These are phyloP conservation scores for Coptodon rendalli DNA, from an alignment of 2,113 vertebrate genomes.

Conservation along the genomic window DNA sequence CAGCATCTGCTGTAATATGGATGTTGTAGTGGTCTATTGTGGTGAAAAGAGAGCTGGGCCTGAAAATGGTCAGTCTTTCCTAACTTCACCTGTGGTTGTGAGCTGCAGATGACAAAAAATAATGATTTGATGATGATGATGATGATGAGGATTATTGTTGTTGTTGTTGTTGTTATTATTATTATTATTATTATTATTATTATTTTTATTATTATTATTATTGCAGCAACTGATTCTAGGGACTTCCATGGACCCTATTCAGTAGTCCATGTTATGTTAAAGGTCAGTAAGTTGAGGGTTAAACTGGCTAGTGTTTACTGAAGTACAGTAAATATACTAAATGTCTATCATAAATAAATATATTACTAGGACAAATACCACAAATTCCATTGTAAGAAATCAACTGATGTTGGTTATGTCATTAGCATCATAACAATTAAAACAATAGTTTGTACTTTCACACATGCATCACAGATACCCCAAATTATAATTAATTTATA, in stretches of 20 bases:
- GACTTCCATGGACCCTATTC: not conserved
- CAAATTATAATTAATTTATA: not conserved
- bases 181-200: not conserved
- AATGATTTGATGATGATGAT: not conserved
- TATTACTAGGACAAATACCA: not conserved
- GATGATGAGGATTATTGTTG: not conserved
- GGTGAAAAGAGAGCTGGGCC: not conserved
- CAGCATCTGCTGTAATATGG: not conserved
- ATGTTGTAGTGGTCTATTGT: not conserved
- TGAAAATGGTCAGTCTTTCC: not conserved
- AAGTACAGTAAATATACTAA: not conserved
- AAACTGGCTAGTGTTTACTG: not conserved
- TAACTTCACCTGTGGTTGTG: not conserved
- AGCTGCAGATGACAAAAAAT: not conserved
- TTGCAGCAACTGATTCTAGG: not conserved
- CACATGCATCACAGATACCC: not conserved
- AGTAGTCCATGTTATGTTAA: not conserved
- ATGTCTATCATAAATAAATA: not conserved
- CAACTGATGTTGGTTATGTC: not conserved
- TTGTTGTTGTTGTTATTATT: not conserved
- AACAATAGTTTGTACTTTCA: not conserved
- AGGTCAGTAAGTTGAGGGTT: not conserved
- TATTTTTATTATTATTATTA: accelerated
- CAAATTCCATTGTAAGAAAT: not conserved
- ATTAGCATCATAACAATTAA: not conserved